Conservation (phyloP, 2,113 vertebrate genomes). For the Solea senegalensis region DNA sequence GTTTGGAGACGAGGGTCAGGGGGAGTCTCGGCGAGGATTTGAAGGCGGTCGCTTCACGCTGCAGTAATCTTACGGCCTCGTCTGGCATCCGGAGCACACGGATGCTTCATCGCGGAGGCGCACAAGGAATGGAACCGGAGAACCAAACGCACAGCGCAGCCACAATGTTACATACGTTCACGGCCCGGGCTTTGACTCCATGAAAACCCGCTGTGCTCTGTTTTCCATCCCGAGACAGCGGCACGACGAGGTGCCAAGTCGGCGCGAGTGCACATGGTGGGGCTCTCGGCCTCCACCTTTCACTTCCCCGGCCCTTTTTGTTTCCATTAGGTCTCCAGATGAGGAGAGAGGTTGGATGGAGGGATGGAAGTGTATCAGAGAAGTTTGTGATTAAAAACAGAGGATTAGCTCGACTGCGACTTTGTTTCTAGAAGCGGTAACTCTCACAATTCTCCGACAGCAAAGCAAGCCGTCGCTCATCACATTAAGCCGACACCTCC, state of each 20-base stretch:
- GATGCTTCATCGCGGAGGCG: neutral
- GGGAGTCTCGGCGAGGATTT: conserved; percentile 25
- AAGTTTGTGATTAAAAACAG: conserved; percentile 6
- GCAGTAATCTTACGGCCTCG: conserved; percentile 4
- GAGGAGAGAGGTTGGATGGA: neutral
- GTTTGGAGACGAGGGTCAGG: conserved; percentile 23
- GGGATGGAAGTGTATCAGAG: neutral
- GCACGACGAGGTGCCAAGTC: conserved; percentile 1
- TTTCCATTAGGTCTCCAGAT: conserved; percentile 17
- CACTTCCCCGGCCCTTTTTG: conserved; percentile 20
- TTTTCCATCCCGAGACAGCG: neutral
- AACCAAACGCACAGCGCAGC: neutral
- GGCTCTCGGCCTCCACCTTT: conserved; percentile 5
- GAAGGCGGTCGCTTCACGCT: conserved; percentile 27
- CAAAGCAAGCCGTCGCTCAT: conserved; percentile 37
- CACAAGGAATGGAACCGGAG: neutral
- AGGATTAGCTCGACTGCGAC: conserved; percentile 11
- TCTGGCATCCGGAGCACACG: conserved; percentile 5
- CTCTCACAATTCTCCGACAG: conserved; percentile 31
- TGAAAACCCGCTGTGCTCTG: conserved; percentile 3
- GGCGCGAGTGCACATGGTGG: neutral
- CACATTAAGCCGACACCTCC: conserved; percentile 1
- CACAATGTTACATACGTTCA: neutral
- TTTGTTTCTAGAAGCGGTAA: neutral
- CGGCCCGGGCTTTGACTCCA: neutral